A percentile compares a stretch with the other conserved stretches of the same genome.
Evolutionary conservation across 2,888 invertebrate genomes (phyloP).

Genomic region (Palloptera scutellata): DNA sequence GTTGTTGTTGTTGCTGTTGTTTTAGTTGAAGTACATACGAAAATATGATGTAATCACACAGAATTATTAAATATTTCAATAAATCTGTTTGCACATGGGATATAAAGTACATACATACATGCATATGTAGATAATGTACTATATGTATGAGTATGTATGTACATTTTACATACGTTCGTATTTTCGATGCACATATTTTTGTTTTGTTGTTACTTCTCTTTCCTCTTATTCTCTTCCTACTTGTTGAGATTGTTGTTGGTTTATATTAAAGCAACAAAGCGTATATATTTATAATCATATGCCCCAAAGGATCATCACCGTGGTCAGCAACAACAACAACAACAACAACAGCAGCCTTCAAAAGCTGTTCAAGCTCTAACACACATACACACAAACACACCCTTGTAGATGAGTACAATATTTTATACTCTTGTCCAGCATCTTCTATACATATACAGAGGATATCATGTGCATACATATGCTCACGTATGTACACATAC

Average conservation of each 20-base stretch:
- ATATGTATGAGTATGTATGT: background rate
- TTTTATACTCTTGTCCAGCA: too few species aligned
- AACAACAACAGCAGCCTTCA: too few species aligned
- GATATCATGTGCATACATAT: background rate
- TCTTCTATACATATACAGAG: background rate
- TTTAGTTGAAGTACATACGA: slow-evolving; percentile 1
- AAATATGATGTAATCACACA: slow-evolving; percentile 28
- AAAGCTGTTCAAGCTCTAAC: too few species aligned
- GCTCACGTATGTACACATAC: background rate
- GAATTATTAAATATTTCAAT: slow-evolving; percentile 35
- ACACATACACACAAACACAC: too few species aligned
- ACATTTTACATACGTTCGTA: too few species aligned
- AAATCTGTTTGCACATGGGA: slow-evolving; percentile 32
- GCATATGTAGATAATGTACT: background rate
- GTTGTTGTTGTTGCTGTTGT: background rate
- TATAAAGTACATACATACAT: slow-evolving; percentile 5
- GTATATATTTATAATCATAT: slow-evolving; percentile 20
- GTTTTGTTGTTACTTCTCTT: background rate
- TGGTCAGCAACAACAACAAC: slow-evolving; percentile 28
- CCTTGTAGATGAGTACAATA: too few species aligned
- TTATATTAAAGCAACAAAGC: background rate
- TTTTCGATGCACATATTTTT: background rate
- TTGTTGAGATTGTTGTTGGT: too few species aligned
- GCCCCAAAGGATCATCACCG: slow-evolving; percentile 26
- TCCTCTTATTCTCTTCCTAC: too few species aligned